Conservation (phyloP, 2,113 vertebrate genomes). For the Ascaphus truei region DNA sequence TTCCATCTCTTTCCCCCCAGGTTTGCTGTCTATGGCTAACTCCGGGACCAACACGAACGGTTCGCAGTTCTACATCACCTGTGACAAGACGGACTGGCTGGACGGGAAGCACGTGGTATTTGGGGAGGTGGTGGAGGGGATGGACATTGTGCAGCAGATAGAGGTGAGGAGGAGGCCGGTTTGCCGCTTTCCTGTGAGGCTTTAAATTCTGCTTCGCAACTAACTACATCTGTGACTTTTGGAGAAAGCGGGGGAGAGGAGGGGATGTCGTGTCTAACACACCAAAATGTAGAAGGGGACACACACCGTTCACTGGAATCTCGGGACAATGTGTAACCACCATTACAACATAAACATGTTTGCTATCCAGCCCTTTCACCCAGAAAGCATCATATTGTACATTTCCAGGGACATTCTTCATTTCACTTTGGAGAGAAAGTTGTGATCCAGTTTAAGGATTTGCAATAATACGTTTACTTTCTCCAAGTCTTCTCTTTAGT, state of each 20-base stretch:
- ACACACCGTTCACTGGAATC: too few relatives aligned
- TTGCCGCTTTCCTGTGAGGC: accelerated
- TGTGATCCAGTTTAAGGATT: too few relatives aligned
- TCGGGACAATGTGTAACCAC: too few relatives aligned
- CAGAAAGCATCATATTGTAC: too few relatives aligned
- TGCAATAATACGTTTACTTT: too few relatives aligned
- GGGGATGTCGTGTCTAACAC: too few relatives aligned
- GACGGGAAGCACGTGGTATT: constrained; percentile 93
- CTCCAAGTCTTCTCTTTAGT: accelerated
- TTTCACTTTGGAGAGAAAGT: too few relatives aligned
- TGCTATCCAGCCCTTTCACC: too few relatives aligned
- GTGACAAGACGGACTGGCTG: constrained; percentile 90
- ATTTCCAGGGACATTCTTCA: too few relatives aligned
- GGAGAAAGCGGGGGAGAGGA: accelerated
- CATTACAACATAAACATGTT: too few relatives aligned
- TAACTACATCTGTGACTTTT: neutral
- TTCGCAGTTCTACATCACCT: constrained; percentile 94
- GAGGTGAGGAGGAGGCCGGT: constrained; percentile 79
- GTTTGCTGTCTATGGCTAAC: constrained; percentile 88
- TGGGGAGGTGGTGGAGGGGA: constrained; percentile 88
- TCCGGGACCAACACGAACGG: constrained; percentile 83
- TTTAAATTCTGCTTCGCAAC: neutral
- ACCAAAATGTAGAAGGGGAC: too few relatives aligned
- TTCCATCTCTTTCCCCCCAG: constrained; percentile 44
- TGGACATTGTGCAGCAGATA: constrained; percentile 82